phyloP scores from a whole-genome alignment of 92 coral and sea anemone genomes.

The Galaxea fascicularis region DNA sequence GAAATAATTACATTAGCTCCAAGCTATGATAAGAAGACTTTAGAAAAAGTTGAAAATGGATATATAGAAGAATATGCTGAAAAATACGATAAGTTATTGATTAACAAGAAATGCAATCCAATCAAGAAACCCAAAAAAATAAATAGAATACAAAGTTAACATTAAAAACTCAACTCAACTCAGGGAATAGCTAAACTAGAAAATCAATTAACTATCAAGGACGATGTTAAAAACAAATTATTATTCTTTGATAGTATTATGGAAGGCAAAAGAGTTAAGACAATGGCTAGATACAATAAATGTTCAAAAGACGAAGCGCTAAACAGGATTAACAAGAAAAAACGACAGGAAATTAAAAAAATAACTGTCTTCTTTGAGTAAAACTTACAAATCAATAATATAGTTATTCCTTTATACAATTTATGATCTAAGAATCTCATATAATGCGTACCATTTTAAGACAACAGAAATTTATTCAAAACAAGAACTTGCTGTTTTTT shows the following conservation, averaged over 20 bases:
- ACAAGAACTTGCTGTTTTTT: too few species aligned
- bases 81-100: slow-evolving; percentile 7
- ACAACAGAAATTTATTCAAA: too few species aligned
- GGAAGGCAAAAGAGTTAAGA: slow-evolving; percentile 25
- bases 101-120: slow-evolving; percentile 37
- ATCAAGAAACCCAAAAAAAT: slow-evolving; percentile 7
- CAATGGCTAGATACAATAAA: slow-evolving; percentile 37
- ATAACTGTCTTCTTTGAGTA: too few species aligned
- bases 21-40: too few species aligned
- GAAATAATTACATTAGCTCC: too few species aligned
- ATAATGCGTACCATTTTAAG: too few species aligned
- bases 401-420: too few species aligned
- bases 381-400: too few species aligned
- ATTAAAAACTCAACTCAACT: slow-evolving; percentile 38
- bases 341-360: too few species aligned
- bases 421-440: too few species aligned
- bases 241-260: slow-evolving; percentile 12
- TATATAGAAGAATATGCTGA: slow-evolving; percentile 53
- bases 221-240: slow-evolving; percentile 16
- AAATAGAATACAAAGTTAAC: slow-evolving; percentile 17
- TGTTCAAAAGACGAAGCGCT: slow-evolving; percentile 34
- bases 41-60: too few species aligned
- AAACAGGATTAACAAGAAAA: slow-evolving; percentile 10
- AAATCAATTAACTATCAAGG: slow-evolving; percentile 33
- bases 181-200: slow-evolving; percentile 30